Base-by-base conservation (phyloP, 2,888 invertebrate species). In the Lepidochrysops patricia region DNA sequence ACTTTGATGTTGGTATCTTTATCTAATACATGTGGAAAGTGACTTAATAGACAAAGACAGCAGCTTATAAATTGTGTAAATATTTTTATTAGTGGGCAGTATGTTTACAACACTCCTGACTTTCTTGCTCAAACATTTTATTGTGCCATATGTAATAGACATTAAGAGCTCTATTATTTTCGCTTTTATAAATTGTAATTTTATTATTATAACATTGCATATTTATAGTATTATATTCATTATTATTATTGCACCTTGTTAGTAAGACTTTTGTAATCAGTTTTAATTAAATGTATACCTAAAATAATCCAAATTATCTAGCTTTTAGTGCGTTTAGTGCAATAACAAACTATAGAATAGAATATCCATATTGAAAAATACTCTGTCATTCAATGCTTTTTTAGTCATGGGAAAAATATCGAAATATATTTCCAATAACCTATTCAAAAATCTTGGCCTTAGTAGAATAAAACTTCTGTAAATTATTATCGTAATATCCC, bases 101-200 rank as follows among this genome's bases (percentile, higher is more conserved):
- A 15, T 32, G 29, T 19, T 4, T 50, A 5, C 12, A 54, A 54
- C 54, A 48, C 32, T 29, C 19, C 15, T 23, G 19, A 32, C 32
- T 32, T 29, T 54, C 29, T 54, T 54, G 54, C 54, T 54, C 54
- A 54, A 54, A 19, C 27, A 29, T 15, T 54, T 5, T 32, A 54
- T 54, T 19, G 54, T 54, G 54, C 54, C 54, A 54, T 54, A 54
- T 54, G 12, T 32, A 50, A 54, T 54, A 54, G 54, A 19, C 7
- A 7, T 19, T 29, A 32, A 29, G 29, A 19, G 15, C 2, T 32
- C 32, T 32, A 32, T 54, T 54, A 32, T 29, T 32, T 54, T 54
- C 12, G 32, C 32, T 15, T 54, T 29, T 54, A 32, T 13, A 29
- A 54, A 12, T 37, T 37, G 4, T 13, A 13, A 13, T 13, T 13